These are phyloP conservation scores for Scaptodrosophila latifasciaeformis DNA, from an alignment of 2,888 invertebrate genomes.

Conservation along the genomic window DNA sequence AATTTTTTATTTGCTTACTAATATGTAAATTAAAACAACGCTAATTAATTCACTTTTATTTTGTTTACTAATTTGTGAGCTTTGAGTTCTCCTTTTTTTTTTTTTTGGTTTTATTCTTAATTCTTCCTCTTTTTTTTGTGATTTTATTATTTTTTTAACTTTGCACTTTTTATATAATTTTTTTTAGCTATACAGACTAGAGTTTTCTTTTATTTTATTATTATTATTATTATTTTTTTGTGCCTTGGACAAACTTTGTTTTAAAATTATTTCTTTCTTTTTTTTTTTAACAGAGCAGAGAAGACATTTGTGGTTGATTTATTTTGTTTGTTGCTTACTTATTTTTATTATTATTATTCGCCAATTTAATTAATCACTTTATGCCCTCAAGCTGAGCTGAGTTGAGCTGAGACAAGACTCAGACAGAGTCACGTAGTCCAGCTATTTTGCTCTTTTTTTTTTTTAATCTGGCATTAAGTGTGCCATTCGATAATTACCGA, in stretches of 20 bases:
- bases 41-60: too few relatives aligned
- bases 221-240: constrained; percentile 28
- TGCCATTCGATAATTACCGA: constrained; percentile 23
- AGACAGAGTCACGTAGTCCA: constrained; percentile 28
- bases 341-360: constrained; percentile 1
- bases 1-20: too few relatives aligned
- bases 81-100: too few relatives aligned
- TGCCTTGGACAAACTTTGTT: constrained; percentile 42
- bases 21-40: too few relatives aligned
- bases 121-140: constrained; percentile 32
- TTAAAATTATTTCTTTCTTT: constrained; percentile 14
- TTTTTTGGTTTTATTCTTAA: background rate
- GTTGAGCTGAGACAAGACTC: background rate
- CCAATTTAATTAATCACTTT: too few relatives aligned
- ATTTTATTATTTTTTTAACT: constrained; percentile 21
- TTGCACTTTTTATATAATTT: constrained; percentile 40
- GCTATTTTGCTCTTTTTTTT: constrained; percentile 20
- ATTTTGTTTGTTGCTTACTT: constrained; percentile 6
- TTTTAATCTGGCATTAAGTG: constrained; percentile 6
- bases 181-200: constrained; percentile 33
- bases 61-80: too few relatives aligned
- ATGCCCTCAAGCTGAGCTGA: background rate
- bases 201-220: constrained; percentile 31
- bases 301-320: constrained; percentile 20
- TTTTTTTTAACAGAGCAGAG: constrained; percentile 20